Percentiles rank a stretch among this genome's conserved stretches.
These are phyloP conservation scores for Hylomyscus alleni DNA, from an alignment of 2,797 vertebrate genomes.

Conservation along the genomic window DNA sequence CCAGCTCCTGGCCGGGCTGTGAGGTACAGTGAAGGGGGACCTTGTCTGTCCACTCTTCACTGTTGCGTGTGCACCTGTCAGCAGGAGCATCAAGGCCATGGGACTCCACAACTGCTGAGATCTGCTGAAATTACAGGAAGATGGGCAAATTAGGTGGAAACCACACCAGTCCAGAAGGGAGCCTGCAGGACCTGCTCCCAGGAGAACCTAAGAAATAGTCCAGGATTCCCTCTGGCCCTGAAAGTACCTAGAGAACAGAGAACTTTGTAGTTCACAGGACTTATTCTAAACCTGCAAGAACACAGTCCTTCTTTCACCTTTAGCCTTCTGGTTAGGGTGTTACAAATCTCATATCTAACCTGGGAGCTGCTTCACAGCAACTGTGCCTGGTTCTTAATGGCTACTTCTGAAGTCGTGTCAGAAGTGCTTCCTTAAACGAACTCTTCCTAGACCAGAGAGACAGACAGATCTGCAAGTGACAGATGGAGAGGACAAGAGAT, in stretches of 20 bases:
- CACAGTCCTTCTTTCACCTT: neutral
- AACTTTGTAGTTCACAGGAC: neutral
- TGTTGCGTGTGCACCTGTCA: neutral
- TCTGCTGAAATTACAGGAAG: neutral
- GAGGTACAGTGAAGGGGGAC: neutral
- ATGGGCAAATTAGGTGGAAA: neutral
- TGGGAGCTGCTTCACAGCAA: neutral
- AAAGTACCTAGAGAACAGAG: neutral
- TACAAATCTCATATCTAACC: neutral
- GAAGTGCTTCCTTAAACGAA: slow-evolving; percentile 2
- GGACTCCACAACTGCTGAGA: neutral
- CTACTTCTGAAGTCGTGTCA: neutral
- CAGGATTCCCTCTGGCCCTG: neutral
- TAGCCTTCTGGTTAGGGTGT: neutral
- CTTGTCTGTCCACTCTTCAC: neutral
- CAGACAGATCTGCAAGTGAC: too few relatives aligned
- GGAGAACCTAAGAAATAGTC: neutral
- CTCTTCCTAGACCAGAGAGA: neutral
- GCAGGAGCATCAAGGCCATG: too few relatives aligned
- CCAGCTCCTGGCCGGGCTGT: neutral
- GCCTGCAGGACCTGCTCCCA: neutral
- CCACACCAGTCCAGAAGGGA: neutral
- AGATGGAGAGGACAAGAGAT: neutral
- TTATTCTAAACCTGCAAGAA: neutral
- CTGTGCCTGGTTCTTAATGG: neutral